phyloP scores from a whole-genome alignment of 1,140 invertebrate genomes.

The Drosophila jambulina region DNA sequence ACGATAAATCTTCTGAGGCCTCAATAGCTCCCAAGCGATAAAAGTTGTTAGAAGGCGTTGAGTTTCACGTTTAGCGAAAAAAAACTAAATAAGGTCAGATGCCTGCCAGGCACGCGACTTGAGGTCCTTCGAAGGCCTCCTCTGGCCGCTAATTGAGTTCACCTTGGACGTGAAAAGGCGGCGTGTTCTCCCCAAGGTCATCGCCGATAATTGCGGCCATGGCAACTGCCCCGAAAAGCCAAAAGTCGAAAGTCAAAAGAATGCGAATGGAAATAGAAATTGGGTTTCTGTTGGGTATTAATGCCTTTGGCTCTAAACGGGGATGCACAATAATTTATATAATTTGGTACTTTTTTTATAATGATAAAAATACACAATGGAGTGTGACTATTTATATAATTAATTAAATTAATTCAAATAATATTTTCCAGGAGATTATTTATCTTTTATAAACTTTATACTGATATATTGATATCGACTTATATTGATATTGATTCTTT shows the following conservation, averaged over 20 bases:
- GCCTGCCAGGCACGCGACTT: slow-evolving; percentile 63
- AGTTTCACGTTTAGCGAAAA: slow-evolving; percentile 28
- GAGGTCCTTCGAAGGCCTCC: slow-evolving; percentile 49
- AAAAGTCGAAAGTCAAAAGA: slow-evolving; percentile 31
- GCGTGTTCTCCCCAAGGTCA: slow-evolving; percentile 68
- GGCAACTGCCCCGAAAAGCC: slow-evolving; percentile 39
- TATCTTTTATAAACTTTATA: no score
- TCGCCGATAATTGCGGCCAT: slow-evolving; percentile 58
- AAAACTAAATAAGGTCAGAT: slow-evolving; percentile 37
- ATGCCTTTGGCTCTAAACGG: slow-evolving; percentile 6
- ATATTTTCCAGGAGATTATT: not conserved
- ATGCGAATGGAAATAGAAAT: slow-evolving; percentile 27
- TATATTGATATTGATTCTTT: no score
- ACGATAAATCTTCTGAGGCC: slow-evolving; percentile 9
- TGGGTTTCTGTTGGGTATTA: slow-evolving; percentile 9
- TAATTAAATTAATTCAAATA: no score
- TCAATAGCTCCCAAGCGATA: slow-evolving; percentile 17
- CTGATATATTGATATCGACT: no score
- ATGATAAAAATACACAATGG: not conserved
- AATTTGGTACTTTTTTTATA: slow-evolving; percentile 2
- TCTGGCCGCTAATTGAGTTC: slow-evolving; percentile 66
- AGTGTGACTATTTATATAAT: not conserved
- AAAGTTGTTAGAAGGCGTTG: slow-evolving; percentile 37
- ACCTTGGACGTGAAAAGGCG: slow-evolving; percentile 60
- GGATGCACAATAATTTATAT: slow-evolving; percentile 13